Conservation (phyloP, 2,888 invertebrate genomes). For the Caenorhabditis zanzibari region DNA sequence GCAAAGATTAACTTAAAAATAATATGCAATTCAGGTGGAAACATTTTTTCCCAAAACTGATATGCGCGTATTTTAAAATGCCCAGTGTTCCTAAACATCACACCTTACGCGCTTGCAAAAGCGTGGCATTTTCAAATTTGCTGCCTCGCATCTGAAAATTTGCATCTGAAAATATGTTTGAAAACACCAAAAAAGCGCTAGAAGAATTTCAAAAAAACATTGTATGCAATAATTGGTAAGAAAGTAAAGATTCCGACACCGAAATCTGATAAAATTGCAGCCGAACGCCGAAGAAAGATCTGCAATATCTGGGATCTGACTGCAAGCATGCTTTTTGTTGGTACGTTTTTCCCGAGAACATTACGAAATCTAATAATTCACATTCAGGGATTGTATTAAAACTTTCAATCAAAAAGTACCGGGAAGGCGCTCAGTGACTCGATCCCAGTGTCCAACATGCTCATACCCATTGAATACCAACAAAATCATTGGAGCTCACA, state of each 20-base stretch:
- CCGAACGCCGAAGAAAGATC: constrained; percentile 28
- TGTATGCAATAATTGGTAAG: constrained; percentile 54
- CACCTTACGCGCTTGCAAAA: constrained; percentile 37
- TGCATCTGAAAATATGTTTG: constrained; percentile 29
- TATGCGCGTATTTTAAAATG: constrained; percentile 33
- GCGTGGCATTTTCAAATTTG: constrained; percentile 25
- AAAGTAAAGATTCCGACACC: background rate
- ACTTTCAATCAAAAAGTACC: constrained; percentile 18
- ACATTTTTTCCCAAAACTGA: background rate
- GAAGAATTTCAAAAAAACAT: constrained; percentile 44
- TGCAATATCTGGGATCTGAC: constrained; percentile 64
- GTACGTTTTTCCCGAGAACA: constrained; percentile 23
- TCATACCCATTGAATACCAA: constrained; percentile 44
- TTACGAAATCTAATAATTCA: background rate
- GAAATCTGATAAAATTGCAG: constrained; percentile 28
- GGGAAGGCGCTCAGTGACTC: constrained; percentile 7
- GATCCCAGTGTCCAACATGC: constrained; percentile 40
- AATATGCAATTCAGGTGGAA: background rate
- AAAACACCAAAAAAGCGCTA: constrained; percentile 38
- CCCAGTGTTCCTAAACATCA: background rate
- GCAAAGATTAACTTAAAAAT: no score
- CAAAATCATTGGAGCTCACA: constrained; percentile 49
- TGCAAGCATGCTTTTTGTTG: constrained; percentile 72
- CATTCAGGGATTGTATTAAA: constrained; percentile 53
- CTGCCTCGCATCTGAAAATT: background rate